phyloP scores from a whole-genome alignment of 2,888 invertebrate species.

The Sussaba pulchella region DNA sequence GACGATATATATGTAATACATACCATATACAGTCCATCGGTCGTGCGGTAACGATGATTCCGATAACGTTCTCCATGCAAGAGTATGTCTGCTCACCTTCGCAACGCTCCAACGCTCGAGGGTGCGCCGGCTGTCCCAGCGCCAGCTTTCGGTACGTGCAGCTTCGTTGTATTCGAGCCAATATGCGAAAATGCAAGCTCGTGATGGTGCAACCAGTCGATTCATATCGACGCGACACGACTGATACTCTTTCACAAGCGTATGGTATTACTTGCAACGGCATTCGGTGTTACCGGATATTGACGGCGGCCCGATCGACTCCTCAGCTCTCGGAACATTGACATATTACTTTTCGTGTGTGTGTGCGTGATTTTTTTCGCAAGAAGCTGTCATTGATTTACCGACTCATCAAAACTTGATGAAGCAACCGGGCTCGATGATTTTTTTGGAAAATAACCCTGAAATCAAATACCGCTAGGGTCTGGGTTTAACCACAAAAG shows the following conservation, averaged over 20 bases:
- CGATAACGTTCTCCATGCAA: constrained; percentile 55
- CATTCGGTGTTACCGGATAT: constrained; percentile 51
- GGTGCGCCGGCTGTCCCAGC: constrained; percentile 50
- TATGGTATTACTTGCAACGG: constrained; percentile 9
- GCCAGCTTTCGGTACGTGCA: constrained; percentile 19
- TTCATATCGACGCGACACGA: constrained; percentile 51
- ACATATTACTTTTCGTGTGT: not conserved
- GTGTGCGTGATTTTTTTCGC: no score
- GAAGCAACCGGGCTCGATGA: no score
- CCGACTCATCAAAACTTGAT: no score
- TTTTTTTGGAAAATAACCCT: no score
- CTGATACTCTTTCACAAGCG: constrained; percentile 21
- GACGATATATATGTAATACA: not conserved
- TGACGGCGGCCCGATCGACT: constrained; percentile 40
- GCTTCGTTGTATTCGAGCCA: constrained; percentile 42
- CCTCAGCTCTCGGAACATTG: constrained; percentile 3
- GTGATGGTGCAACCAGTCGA: constrained; percentile 37
- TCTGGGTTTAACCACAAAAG: no score
- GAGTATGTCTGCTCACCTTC: constrained; percentile 53
- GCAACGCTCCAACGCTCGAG: constrained; percentile 49
- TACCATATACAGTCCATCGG: constrained; percentile 1
- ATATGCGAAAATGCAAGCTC: constrained; percentile 36
- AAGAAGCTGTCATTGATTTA: no score
- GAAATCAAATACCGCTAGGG: no score
- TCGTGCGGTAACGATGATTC: constrained; percentile 50